These are phyloP conservation scores for Drosophila helvetica DNA, from an alignment of 2,888 invertebrate genomes.

Conservation along the genomic window DNA sequence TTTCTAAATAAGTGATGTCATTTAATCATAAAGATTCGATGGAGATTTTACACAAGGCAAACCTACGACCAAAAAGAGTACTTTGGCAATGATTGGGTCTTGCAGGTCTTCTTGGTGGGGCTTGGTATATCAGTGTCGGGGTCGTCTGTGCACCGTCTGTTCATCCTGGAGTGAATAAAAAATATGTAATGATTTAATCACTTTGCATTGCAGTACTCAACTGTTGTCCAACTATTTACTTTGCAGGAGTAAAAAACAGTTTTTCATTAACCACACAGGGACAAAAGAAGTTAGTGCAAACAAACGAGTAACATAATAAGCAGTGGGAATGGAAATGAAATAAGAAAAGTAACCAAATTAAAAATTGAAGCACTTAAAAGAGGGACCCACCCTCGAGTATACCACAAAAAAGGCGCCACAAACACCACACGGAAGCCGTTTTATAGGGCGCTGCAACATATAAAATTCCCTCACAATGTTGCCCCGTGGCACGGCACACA, in stretches of 20 bases:
- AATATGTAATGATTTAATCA: too few species aligned
- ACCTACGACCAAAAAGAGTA: too few species aligned
- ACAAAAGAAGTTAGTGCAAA: background rate
- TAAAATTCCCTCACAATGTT: conserved; percentile 52
- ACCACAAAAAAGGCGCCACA: conserved; percentile 3
- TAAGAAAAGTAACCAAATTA: conserved; percentile 25
- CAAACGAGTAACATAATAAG: conserved; percentile 35
- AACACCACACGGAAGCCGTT: conserved; percentile 14
- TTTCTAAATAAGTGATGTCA: too few species aligned
- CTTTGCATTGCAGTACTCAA: background rate
- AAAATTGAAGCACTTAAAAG: conserved; percentile 22
- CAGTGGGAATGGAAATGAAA: conserved; percentile 11
- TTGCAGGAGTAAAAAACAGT: background rate
- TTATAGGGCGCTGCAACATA: conserved; percentile 31
- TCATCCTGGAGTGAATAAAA: too few species aligned
- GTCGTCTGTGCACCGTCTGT: too few species aligned
- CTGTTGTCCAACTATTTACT: conserved; percentile 3
- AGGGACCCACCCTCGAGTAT: background rate
- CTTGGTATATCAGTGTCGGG: too few species aligned
- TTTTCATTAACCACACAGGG: conserved; percentile 13
- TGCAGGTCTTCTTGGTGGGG: too few species aligned
- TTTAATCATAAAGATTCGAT: too few species aligned
- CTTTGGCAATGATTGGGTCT: too few species aligned
- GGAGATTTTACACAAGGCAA: too few species aligned
- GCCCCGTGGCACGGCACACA: conserved; percentile 20